Base-by-base conservation (phyloP, 2,797 vertebrate species). In the Sebastes diaconus region DNA sequence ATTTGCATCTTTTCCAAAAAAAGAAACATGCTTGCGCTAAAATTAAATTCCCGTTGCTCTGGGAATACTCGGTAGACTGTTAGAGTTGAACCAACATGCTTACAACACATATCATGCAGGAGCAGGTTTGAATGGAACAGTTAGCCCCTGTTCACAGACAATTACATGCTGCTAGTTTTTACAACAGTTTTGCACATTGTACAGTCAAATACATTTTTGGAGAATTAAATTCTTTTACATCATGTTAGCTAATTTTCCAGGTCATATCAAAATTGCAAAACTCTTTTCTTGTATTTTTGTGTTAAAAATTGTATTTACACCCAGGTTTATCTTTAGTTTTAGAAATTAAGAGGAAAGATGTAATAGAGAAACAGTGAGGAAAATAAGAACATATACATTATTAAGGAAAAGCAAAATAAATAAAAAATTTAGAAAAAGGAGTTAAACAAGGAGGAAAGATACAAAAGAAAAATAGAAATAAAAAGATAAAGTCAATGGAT, bases 1-100 rank as follows among this genome's bases (percentile, higher is more conserved):
- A 90, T 80, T 54, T 78, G 91, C 87, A 80, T 81, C 68, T 77
- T 83, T 82, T 87, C 79, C 87, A 85, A 83, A 77, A 63, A 65
- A 25, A 67, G 68, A 63, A 78, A 80, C 60, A 79, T 22, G 67
- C 60, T 84, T 72, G 77, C 30, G 79, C 83, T 83, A 70, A 88
- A 88, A 79, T 88, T 83, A 88, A 88, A 92, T 86, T 69, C 70
- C 20, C 27, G 8, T 22, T 20, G 54, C 27, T 58, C 24, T 67
- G 42, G 63, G 72, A 67, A 58, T 32, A 67, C 24, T 50, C 52
- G 1, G n/a, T 22, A 6, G 68, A 32, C 39, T 50, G 24, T 22
- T 46, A 20, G 46, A 36, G 18, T 66, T 85, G 42, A n/a, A 65
- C 42, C 59, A 24, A 75, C 59, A 32, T 42, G 55, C 78, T 85